phyloP scores from a whole-genome alignment of 2,888 invertebrate species.

The Callyntrura guangdongensis region DNA sequence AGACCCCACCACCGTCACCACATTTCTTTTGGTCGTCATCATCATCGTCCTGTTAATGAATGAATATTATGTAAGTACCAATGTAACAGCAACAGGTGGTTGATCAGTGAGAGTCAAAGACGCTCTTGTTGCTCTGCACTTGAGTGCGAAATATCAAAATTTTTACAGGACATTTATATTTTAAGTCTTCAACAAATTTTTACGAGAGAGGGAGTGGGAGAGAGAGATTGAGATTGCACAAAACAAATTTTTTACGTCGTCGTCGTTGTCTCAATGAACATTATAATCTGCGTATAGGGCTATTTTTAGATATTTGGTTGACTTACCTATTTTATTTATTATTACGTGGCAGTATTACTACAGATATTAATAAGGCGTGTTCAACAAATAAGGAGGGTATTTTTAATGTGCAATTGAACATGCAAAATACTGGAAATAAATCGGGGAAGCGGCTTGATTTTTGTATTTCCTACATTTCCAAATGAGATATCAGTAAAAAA shows the following conservation, averaged over 20 bases:
- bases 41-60: not conserved
- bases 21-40: constrained; percentile 31
- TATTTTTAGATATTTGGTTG: not conserved
- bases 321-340: not conserved
- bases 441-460: too few relatives aligned
- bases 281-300: not conserved
- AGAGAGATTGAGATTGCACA: constrained; percentile 57
- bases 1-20: constrained; percentile 28
- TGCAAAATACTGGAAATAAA: too few relatives aligned
- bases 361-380: too few relatives aligned
- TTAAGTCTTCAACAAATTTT: constrained; percentile 54
- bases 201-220: constrained; percentile 18
- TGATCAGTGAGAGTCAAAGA: not conserved
- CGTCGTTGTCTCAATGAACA: constrained; percentile 64
- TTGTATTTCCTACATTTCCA: too few relatives aligned
- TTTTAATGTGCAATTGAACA: too few relatives aligned
- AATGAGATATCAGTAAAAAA: too few relatives aligned
- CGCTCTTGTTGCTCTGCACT: constrained; percentile 10
- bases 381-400: too few relatives aligned
- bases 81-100: constrained; percentile 4
- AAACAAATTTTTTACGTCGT: constrained; percentile 47
- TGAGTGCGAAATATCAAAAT: constrained; percentile 42
- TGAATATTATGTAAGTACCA: not conserved
- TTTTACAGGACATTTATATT: constrained; percentile 60
- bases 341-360: not conserved